Evolutionary conservation across 1,140 invertebrate species (phyloP), one percentile per base, ranked within the genome.

Genomic region (Aphelenchoides fujianensis): DNA sequence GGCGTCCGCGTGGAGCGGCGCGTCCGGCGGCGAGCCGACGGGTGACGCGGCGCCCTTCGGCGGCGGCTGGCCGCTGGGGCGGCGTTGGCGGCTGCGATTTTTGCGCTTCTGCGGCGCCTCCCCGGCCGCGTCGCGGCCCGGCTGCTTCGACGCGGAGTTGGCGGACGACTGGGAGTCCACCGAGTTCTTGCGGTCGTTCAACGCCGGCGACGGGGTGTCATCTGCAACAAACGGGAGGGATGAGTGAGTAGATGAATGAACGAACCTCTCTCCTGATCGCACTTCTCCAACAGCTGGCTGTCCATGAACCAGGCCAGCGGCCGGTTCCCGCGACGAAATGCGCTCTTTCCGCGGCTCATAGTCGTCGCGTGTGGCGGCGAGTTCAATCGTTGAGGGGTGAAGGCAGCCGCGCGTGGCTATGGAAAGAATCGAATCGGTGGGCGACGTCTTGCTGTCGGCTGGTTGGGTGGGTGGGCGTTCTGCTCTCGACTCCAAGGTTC

Each of bases 271-370:
- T 66, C 63, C 31, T 66, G 63, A 66, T 66, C 63, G 32, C 31
- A 27, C 63, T 66, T 30, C 36, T 66, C 63, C 63, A 66, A 66
- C 9, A 66, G 27, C 23, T 59, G 28, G 23, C 55, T 59, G 16
- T 66, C 63, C 31, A 34, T 34, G 36, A 19, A 66, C 63, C 63
- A 66, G 32, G 63, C 63, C 16, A 66, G 31, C 16, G 63, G 37
- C 32, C 31, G 16, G 63, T 66, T 66, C 31, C 63, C 63, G 37
- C 63, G 63, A n/a, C 36, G 31, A 37, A 16, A 66, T 19, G 32
- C 63, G 63, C 53, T 66, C 12, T 66, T 66, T 59, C 55, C 63
- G 19, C 32, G 16, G 34, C 63, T 66, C 63, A 66, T 66, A 9
- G 37, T 66, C 63, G 28, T 16, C 63, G 57, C 57, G 57, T n/a